Percentiles rank a stretch among this genome's conserved stretches.
Evolutionary conservation across 2,797 vertebrate species (phyloP).

Genomic region (Centropyge bicolor): DNA sequence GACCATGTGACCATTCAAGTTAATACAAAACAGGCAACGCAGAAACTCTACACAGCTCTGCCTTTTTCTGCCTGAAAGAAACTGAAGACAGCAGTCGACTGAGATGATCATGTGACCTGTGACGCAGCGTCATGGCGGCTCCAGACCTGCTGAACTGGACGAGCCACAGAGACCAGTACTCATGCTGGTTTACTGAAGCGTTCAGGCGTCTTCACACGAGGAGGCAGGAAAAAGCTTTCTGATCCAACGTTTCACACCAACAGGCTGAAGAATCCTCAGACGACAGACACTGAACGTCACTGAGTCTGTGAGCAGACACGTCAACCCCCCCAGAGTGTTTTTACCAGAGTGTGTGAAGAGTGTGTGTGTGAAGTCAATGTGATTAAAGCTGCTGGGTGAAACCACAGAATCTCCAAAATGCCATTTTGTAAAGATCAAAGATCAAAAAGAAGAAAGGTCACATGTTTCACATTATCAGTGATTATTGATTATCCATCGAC

Average conservation of each 20-base stretch:
- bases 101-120: too few species aligned
- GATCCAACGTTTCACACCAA: neutral
- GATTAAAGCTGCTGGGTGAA: neutral
- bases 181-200: too few species aligned
- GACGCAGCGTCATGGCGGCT: too few species aligned
- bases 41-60: too few species aligned
- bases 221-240: constrained; percentile 1
- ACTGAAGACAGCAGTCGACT: too few species aligned
- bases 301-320: neutral
- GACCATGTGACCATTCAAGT: too few species aligned
- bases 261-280: neutral
- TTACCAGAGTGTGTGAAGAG: neutral
- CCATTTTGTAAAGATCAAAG: neutral
- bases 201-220: too few species aligned
- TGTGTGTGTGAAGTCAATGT: neutral
- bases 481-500: neutral
- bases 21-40: too few species aligned
- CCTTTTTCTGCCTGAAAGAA: too few species aligned
- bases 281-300: neutral
- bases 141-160: too few species aligned
- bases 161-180: too few species aligned
- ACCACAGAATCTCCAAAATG: neutral
- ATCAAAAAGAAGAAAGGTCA: neutral
- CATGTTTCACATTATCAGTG: neutral
- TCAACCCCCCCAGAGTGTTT: constrained; percentile 10